Evolutionary conservation across 1,140 invertebrate species (phyloP), one percentile per base, ranked within the genome.

Genomic region (Leptoteleia sp.): DNA sequence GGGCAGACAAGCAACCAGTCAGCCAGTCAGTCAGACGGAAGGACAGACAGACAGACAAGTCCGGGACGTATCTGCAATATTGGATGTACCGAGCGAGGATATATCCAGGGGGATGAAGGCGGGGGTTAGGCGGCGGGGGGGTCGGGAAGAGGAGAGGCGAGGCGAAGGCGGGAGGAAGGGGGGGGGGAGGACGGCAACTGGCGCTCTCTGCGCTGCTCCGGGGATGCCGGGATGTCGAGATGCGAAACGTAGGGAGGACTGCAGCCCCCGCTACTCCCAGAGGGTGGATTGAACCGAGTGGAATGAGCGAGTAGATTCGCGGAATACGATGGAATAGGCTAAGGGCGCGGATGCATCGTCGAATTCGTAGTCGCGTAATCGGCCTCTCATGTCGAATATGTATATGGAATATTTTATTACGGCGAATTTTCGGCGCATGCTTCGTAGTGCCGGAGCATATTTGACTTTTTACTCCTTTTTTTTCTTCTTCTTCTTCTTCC

Each of bases 61-160:
- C 79, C 68, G 68, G 70, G 80, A 83, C 84, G 72, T 85, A 86
- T 86, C 82, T 83, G 81, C 83, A 83, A 85, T 85, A 86, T 85
- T 86, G 84, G 84, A 85, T 86, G 81, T 84, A 85, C n/a, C 80
- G 81, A 82, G 79, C 70, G 76, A 79, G 78, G 67, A 75, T 76
- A 79, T 80, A 77, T 75, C 76, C 76, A 78, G 72, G 33, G 75
- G 70, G 52, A 68, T 59, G 62, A 65, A 67, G 59, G 38, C 13
- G 16, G 65, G 42, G 57, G 35, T 37, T 40, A 50, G 50, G 42
- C n/a, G 12, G 73, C 25, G 73, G 17, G 7, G 48, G 33, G 22
- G 59, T n/a, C 27, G 27, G 8, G 27, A 7, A 13, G 11, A 47
- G 45, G 33, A 59, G n/a, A 38, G 38, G 35, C 2, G 27, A 7